Conservation (phyloP, 2,888 invertebrate genomes). For the Polyommatus icarus region DNA sequence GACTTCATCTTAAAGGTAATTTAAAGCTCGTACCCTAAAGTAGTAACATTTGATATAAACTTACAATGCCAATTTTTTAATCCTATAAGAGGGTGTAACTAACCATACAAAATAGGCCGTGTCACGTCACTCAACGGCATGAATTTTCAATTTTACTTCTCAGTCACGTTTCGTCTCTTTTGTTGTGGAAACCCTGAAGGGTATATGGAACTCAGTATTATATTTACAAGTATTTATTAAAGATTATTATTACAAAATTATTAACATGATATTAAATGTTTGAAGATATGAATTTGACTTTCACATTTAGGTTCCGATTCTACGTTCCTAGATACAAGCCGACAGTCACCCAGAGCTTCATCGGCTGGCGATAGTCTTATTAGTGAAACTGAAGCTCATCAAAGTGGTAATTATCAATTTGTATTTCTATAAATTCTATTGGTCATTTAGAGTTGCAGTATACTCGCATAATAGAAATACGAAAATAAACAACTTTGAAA, state of each 20-base stretch:
- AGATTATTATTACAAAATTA: too few species aligned
- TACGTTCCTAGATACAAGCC: constrained; percentile 72
- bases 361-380: constrained; percentile 73
- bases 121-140: too few species aligned
- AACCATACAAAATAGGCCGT: too few species aligned
- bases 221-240: too few species aligned
- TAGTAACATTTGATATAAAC: too few species aligned
- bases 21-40: background rate
- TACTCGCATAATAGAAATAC: background rate
- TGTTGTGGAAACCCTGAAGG: too few species aligned
- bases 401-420: constrained; percentile 68
- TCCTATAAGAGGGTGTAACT: too few species aligned
- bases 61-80: too few species aligned
- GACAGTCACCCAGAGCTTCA: constrained; percentile 72
- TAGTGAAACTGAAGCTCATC: constrained; percentile 76
- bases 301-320: constrained; percentile 68
- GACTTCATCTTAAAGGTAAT: constrained; percentile 74
- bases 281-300: background rate
- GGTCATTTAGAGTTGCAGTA: background rate
- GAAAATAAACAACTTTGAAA: background rate
- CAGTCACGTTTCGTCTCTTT: too few species aligned
- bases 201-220: too few species aligned
- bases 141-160: too few species aligned
- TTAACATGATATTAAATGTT: background rate
- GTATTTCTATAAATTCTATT: background rate